These are phyloP conservation scores for Enteromius radiatus DNA, from an alignment of 2,797 vertebrate species.

Conservation along the genomic window DNA sequence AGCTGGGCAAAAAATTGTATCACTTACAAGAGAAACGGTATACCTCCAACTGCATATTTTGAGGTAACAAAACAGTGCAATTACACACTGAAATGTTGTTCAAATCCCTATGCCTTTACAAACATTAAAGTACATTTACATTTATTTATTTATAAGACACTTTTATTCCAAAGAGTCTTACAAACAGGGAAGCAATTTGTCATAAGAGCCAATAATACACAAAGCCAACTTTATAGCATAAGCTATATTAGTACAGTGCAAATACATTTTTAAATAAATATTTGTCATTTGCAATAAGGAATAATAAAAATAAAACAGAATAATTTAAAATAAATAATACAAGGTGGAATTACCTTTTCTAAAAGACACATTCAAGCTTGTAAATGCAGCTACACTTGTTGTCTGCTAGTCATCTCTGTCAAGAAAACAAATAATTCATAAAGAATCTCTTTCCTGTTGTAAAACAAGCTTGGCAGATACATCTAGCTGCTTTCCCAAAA, in stretches of 20 bases:
- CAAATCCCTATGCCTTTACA: neutral
- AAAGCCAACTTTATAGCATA: constrained; percentile 3
- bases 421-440: constrained; percentile 54
- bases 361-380: neutral
- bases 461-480: constrained; percentile 43
- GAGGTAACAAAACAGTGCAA: neutral
- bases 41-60: neutral
- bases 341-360: neutral
- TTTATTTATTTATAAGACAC: neutral
- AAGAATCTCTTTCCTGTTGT: constrained; percentile 38
- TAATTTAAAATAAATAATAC: neutral
- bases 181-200: neutral
- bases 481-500: constrained; percentile 36
- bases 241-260: neutral
- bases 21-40: neutral
- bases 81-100: neutral
- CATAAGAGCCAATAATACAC: neutral
- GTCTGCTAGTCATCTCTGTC: constrained; percentile 30
- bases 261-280: neutral
- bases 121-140: neutral
- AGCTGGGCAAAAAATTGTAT: neutral
- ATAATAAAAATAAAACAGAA: neutral
- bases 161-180: constrained; percentile 1
- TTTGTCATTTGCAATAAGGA: neutral
- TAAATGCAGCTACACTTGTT: constrained; percentile 32